Evolutionary conservation across 2,888 invertebrate genomes (phyloP), one percentile per base, ranked within the genome.

Genomic region (Ptilodon capucinus): DNA sequence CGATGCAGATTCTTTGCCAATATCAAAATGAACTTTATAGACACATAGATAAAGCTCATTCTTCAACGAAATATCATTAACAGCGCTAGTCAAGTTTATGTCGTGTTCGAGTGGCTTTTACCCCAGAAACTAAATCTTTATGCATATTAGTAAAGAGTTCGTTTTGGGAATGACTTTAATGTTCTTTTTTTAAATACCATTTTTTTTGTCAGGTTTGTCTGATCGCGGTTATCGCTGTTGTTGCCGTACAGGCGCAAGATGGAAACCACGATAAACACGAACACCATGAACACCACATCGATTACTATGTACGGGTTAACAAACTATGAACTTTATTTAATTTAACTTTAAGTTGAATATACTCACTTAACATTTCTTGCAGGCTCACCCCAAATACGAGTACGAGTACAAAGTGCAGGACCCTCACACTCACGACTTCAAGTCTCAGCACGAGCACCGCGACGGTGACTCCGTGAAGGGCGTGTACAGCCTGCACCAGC

Each of bases 401-500:
- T 86, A 79, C 67, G 79, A 76, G 46, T 90, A 90, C 68, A 84
- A 86, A 38, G 88, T 91, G 11, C 69, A 71, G 55, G 90, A 91
- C 64, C 76, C 79, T 19, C 85, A 88, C 66, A 89, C 88, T 54
- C 87, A 87, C 4, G 91, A 91, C 70, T 71, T 77, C 60, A 79
- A 80, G 60, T 68, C 68, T 23, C 80, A 80, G 53, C 76, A 79
- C 34, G 80, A 80, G 50, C 54, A 59, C 42, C 79, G 81, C 47
- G 74, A 80, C 44, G 79, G 79, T 0, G 68, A 80, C 47, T 67
- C 66, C 7, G 81, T 81, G 45, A 84, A 83, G 66, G 91, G 91
- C 21, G 74, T 71, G 44, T 86, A 91, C 76, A 78, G 81, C 39
- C 73, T 91, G 51, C 76, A 83, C 53, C 84, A 90, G 68, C 80